Conservation (phyloP, 1,140 invertebrate genomes). For the Conus ventricosus region DNA sequence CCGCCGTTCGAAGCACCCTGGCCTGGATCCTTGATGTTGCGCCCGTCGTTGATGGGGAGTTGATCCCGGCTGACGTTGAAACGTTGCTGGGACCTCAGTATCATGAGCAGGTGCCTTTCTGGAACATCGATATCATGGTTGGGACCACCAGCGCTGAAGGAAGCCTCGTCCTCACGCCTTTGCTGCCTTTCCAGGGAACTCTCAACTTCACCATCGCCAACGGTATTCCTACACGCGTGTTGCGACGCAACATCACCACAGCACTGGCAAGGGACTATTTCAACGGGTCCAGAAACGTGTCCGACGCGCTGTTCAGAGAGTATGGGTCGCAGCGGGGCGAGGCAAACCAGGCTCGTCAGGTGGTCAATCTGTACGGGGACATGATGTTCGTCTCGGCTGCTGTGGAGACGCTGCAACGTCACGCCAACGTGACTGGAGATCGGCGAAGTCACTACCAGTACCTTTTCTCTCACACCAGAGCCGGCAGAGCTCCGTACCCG, state of each 20-base stretch:
- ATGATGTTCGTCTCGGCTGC: conserved; percentile 50
- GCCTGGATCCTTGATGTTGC: conserved; percentile 38
- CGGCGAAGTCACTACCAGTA: conserved; percentile 45
- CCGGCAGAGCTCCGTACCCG: conserved; percentile 1
- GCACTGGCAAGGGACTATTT: conserved; percentile 41
- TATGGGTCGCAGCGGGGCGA: conserved; percentile 34
- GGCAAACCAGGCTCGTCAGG: conserved; percentile 43
- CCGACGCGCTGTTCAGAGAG: conserved; percentile 34
- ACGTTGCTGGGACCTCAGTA: conserved; percentile 26
- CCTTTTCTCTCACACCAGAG: conserved; percentile 47
- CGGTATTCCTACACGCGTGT: conserved; percentile 43
- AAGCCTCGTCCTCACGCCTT: conserved; percentile 33
- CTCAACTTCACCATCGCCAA: conserved; percentile 34
- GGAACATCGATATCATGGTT: conserved; percentile 48
- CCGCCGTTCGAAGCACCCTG: neutral
- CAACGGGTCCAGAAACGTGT: conserved; percentile 17
- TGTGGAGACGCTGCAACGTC: conserved; percentile 31
- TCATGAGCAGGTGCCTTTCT: conserved; percentile 32
- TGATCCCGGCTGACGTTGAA: conserved; percentile 33
- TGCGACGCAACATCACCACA: conserved; percentile 38
- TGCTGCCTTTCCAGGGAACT: conserved; percentile 30
- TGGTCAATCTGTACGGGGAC: conserved; percentile 51
- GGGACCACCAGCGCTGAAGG: conserved; percentile 55
- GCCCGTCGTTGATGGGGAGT: conserved; percentile 51
- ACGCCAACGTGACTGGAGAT: conserved; percentile 26